Base-by-base conservation (phyloP, 2,113 vertebrate species). In the Setophaga coronata region DNA sequence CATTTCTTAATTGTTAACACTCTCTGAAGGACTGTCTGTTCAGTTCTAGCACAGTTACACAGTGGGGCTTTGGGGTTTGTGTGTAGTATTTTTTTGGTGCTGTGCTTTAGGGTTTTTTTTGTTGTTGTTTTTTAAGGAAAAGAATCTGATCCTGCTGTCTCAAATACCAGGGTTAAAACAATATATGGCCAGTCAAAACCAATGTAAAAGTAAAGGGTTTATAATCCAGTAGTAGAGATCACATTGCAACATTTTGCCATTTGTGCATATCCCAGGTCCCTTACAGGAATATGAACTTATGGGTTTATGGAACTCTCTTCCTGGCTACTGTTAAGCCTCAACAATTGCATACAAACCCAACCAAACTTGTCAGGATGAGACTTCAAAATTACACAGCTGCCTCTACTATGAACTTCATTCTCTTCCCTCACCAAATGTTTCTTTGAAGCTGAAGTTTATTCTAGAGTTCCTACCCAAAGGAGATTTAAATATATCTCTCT, bases 231-330 rank as follows among this genome's bases (percentile, higher is more conserved):
- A 54, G 4, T 5, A 38, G 20, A 50, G 50, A 38, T 64, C 13
- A 2, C 2, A 1, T 2, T 26, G 26, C 43, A 88, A 8, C 6
- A 1, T 6, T 7, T 7, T 70, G 53, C n/a, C 18, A 3, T 42
- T 62, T 58, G 38, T 38, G 38, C 34, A 9, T 34, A 2, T 13
- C 7, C 28, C 40, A 36, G 20, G 7, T 76, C 14, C 40, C 70
- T 65, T n/a, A 11, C 12, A 51, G 48, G 29, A 66, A 10, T 11
- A 25, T 3, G 6, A n/a, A 36, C 2, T 73, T 47, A 29, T 16
- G 26, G 26, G 33, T 24, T 45, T 84, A 18, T 7, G 31, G 36
- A 83, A 36, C 14, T 70, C 25, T 45, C 19, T 12, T 83, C 18
- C 18, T n/a, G 18, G 33, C 28, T 43, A 7, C 19, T 60, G 23